Evolutionary conservation across 2,113 vertebrate species (phyloP).

Genomic region (Eolophus roseicapilla): DNA sequence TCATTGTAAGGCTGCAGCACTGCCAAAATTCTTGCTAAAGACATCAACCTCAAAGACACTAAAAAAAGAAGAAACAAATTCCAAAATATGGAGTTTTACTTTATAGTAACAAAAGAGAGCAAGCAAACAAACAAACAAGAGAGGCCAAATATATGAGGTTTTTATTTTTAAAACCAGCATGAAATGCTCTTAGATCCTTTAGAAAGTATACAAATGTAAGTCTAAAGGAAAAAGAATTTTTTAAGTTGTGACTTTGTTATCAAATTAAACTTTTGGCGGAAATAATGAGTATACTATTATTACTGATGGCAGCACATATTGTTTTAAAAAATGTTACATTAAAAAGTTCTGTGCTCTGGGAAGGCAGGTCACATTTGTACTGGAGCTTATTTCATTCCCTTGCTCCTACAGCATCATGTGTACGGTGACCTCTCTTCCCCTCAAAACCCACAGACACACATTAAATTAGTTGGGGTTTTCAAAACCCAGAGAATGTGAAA

Average conservation of each 20-base stretch:
- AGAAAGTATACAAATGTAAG: background rate
- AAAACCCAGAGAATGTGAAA: background rate
- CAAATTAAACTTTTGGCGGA: background rate
- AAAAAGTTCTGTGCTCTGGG: background rate
- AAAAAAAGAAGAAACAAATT: slow-evolving; percentile 11
- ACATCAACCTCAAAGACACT: slow-evolving; percentile 35
- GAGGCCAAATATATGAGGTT: background rate
- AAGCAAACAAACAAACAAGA: slow-evolving; percentile 39
- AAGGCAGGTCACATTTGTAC: background rate
- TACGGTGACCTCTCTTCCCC: background rate
- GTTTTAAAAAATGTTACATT: background rate
- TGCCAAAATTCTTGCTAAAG: slow-evolving; percentile 19
- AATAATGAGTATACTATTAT: background rate
- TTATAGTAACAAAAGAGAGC: slow-evolving; percentile 1
- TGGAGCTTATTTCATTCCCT: background rate
- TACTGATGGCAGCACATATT: background rate
- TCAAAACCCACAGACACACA: background rate
- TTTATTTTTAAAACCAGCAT: background rate
- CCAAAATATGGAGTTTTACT: background rate
- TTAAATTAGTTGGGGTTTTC: background rate
- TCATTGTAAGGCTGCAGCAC: background rate
- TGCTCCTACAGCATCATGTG: background rate
- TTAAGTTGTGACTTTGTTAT: background rate
- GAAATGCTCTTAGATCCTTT: background rate
- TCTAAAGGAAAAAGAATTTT: background rate